These are phyloP conservation scores for Hemicentrotus pulcherrimus DNA, from an alignment of 35 echinoderm and acorn worm genomes.

Conservation along the genomic window DNA sequence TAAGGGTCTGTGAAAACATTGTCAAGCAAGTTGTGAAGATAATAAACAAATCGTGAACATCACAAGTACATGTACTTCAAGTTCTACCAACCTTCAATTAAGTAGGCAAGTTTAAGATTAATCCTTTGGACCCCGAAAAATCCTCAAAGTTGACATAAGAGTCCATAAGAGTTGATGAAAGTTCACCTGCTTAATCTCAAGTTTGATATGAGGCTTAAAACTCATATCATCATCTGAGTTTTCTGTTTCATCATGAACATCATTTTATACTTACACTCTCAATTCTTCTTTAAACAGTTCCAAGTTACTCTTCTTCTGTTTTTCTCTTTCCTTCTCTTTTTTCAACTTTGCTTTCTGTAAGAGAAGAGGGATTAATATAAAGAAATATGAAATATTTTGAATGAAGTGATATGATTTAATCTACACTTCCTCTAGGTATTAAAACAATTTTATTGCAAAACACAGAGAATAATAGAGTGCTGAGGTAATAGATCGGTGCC, in stretches of 20 bases:
- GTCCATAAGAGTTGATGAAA: too few relatives aligned
- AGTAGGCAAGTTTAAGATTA: too few relatives aligned
- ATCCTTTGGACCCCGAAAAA: too few relatives aligned
- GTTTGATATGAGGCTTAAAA: too few relatives aligned
- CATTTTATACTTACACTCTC: constrained; percentile 79
- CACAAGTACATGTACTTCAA: too few relatives aligned
- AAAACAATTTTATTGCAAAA: not conserved
- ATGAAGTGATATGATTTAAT: not conserved
- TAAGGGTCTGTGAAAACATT: not conserved
- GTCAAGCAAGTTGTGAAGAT: too few relatives aligned
- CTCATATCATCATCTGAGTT: too few relatives aligned
- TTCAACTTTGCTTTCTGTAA: constrained; percentile 40
- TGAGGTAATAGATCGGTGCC: not conserved
- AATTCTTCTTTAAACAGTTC: constrained; percentile 97
- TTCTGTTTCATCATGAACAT: not conserved
- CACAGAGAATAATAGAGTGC: not conserved
- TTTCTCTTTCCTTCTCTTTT: constrained; percentile 61
- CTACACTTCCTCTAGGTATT: too few relatives aligned
- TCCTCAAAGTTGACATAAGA: too few relatives aligned
- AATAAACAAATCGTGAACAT: too few relatives aligned
- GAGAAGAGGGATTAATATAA: not conserved
- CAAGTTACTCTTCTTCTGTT: constrained; percentile 87
- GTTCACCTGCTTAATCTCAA: too few relatives aligned
- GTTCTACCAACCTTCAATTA: too few relatives aligned
- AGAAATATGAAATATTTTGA: not conserved